Conservation (phyloP, 2,113 vertebrate species). For the Microtus oregoni region DNA sequence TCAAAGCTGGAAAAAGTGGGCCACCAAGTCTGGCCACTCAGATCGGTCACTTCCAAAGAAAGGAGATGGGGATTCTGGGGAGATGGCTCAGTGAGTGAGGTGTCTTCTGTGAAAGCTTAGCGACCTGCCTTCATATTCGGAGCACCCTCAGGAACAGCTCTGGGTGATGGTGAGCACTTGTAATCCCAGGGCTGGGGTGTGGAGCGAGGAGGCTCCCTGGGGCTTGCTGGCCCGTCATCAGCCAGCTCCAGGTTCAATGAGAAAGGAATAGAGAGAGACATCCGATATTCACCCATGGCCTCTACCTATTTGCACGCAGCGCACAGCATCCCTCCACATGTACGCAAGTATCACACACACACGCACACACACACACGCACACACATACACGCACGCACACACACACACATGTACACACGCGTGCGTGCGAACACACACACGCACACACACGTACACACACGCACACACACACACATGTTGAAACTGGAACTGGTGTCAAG, state of each 20-base stretch:
- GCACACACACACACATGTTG: not conserved
- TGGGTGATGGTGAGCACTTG: no score
- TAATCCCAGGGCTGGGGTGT: not conserved
- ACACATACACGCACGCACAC: not conserved
- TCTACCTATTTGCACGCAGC: not conserved
- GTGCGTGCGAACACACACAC: not conserved
- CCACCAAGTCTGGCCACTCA: not conserved
- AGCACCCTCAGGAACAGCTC: no score
- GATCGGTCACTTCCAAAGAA: not conserved
- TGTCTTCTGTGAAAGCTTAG: not conserved
- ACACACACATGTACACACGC: not conserved
- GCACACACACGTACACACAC: not conserved
- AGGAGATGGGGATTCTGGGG: not conserved
- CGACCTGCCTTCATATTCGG: not conserved
- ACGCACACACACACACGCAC: not conserved
- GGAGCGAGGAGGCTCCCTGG: not conserved
- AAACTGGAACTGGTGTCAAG: conserved; percentile 34
- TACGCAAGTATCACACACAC: not conserved
- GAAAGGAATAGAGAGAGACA: not conserved
- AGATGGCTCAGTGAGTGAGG: not conserved
- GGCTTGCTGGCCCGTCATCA: not conserved
- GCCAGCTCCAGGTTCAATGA: not conserved
- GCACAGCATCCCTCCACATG: not conserved
- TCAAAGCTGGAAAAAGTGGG: not conserved
- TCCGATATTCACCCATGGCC: not conserved